These are phyloP conservation scores for Monoplex corrugatus DNA, from an alignment of 2,888 invertebrate species.

Conservation along the genomic window DNA sequence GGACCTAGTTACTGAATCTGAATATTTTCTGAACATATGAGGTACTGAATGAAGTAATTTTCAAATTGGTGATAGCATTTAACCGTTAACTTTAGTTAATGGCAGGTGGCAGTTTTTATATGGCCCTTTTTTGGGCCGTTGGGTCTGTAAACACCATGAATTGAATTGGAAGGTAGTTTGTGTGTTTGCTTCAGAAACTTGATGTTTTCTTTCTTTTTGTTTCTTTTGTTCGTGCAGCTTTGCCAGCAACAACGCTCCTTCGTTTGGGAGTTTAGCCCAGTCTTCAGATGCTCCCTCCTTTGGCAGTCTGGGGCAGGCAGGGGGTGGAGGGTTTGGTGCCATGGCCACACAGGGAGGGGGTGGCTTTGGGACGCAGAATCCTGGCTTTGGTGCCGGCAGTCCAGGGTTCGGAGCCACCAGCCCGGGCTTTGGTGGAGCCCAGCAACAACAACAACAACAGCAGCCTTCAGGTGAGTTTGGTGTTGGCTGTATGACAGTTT, in stretches of 20 bases:
- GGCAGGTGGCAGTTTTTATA: too few species aligned
- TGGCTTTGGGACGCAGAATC: slow-evolving; percentile 54
- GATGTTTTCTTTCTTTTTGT: too few species aligned
- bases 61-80: too few species aligned
- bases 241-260: slow-evolving; percentile 66
- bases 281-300: slow-evolving; percentile 64
- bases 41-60: too few species aligned
- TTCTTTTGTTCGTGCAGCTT: slow-evolving; percentile 66
- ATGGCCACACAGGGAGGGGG: slow-evolving; percentile 46
- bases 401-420: slow-evolving; percentile 52
- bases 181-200: too few species aligned
- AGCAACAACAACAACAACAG: slow-evolving; percentile 33
- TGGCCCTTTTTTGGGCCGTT: too few species aligned
- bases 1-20: too few species aligned
- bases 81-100: too few species aligned
- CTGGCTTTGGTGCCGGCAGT: slow-evolving; percentile 47
- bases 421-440: slow-evolving; percentile 50
- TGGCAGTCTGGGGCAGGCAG: slow-evolving; percentile 58
- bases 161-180: too few species aligned
- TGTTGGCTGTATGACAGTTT: not conserved
- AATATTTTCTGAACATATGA: too few species aligned
- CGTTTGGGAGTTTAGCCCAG: slow-evolving; percentile 74
- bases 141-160: too few species aligned
- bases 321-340: slow-evolving; percentile 45
- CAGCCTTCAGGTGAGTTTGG: slow-evolving; percentile 48